Evolutionary conservation across 2,888 invertebrate species (phyloP).

Genomic region (Tromatobia lineatoria): DNA sequence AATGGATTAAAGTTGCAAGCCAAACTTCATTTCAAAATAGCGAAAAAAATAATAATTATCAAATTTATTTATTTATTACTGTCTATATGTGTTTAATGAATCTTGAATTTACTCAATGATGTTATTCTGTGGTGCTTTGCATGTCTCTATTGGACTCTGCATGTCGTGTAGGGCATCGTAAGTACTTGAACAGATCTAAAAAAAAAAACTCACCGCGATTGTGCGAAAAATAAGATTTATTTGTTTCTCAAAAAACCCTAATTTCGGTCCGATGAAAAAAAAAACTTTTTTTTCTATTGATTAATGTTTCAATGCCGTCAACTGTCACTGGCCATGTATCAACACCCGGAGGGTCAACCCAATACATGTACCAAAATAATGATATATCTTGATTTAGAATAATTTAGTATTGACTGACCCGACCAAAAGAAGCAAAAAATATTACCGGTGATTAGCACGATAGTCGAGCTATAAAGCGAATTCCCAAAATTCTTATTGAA

Average conservation of each 20-base stretch:
- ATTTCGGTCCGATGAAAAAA: background rate
- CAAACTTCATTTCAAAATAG: background rate
- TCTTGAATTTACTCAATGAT: conserved; percentile 83
- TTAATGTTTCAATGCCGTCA: conserved; percentile 22
- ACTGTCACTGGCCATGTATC: background rate
- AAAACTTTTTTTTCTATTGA: background rate
- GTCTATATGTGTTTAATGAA: conserved; percentile 80
- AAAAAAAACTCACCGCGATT: conserved; percentile 67
- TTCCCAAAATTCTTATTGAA: conserved; percentile 22
- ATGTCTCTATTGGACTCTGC: conserved; percentile 85
- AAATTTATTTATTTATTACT: conserved; percentile 70
- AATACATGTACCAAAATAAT: background rate
- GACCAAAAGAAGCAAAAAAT: background rate
- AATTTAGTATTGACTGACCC: background rate
- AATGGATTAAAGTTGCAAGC: background rate
- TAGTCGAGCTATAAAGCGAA: conserved; percentile 26
- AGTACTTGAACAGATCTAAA: conserved; percentile 80
- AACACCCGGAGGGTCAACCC: background rate
- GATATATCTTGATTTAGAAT: background rate
- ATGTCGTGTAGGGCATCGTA: conserved; percentile 85
- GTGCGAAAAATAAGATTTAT: conserved; percentile 24
- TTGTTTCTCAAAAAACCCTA: conserved; percentile 17
- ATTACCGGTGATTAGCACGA: background rate
- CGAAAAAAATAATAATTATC: conserved; percentile 25
- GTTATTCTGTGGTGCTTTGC: conserved; percentile 85